A percentile compares a stretch with the other conserved stretches of the same genome.
Conservation (phyloP, 2,888 invertebrate genomes). For the Drosophila formosana region DNA sequence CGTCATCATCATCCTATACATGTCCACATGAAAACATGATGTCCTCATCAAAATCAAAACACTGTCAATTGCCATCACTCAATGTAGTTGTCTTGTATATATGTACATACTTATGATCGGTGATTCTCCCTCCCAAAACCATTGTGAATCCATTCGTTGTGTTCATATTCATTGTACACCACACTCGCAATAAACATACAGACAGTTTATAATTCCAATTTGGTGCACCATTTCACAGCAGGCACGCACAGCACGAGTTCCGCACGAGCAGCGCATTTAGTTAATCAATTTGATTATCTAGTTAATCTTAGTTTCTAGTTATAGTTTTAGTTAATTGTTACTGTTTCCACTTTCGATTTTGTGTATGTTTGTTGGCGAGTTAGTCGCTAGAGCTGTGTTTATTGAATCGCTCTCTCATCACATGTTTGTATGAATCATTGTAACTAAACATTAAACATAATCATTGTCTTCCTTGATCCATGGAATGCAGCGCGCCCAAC, state of each 20-base stretch:
- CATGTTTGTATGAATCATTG: conserved; percentile 59
- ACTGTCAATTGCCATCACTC: conserved; percentile 25
- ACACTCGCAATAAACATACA: conserved; percentile 11
- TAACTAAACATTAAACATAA: conserved; percentile 77
- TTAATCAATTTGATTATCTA: conserved; percentile 43
- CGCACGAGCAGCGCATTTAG: conserved; percentile 59
- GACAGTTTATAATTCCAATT: conserved; percentile 47
- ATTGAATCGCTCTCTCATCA: conserved; percentile 51
- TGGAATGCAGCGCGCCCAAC: conserved; percentile 97
- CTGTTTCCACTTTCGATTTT: conserved; percentile 22
- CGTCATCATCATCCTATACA: conserved; percentile 20
- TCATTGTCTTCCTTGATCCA: conserved; percentile 67
- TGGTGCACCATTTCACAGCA: conserved; percentile 66
- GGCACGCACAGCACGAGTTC: conserved; percentile 68
- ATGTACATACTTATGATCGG: conserved; percentile 29
- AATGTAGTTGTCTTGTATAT: conserved; percentile 25
- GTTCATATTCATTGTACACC: conserved; percentile 32
- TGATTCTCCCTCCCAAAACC: conserved; percentile 1
- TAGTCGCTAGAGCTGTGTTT: conserved; percentile 42
- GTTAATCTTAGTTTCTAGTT: conserved; percentile 23
- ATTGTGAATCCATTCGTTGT: conserved; percentile 37
- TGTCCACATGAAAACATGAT: conserved; percentile 7
- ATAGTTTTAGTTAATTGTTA: conserved; percentile 1
- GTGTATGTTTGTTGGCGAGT: conserved; percentile 28
- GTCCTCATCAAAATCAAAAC: conserved; percentile 9